phyloP scores from a whole-genome alignment of 64 coral and sea anemone genomes.

The Hydrozoanthus tunicans region DNA sequence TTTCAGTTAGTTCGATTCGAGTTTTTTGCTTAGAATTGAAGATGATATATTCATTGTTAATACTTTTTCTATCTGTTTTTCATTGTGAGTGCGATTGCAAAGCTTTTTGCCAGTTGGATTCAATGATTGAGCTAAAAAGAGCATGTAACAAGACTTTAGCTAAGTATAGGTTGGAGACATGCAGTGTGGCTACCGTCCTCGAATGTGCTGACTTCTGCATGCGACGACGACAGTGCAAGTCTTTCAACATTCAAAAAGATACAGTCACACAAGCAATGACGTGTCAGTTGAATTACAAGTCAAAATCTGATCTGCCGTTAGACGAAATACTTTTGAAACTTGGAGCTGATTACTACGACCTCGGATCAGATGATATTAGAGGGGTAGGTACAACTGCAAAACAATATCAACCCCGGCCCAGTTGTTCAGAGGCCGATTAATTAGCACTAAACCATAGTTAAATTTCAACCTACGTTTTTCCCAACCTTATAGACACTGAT shows the following conservation, averaged over 20 bases:
- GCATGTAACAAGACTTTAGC: neutral
- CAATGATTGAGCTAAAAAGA: neutral
- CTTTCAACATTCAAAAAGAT: neutral
- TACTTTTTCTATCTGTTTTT: neutral
- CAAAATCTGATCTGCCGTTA: neutral
- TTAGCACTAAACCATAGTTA: neutral
- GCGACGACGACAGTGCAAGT: conserved; percentile 5
- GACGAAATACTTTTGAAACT: neutral
- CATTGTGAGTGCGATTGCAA: neutral
- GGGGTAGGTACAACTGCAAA: neutral
- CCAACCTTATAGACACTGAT: no score
- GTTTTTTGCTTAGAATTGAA: no score
- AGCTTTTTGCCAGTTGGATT: neutral
- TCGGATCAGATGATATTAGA: neutral
- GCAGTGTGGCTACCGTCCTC: neutral
- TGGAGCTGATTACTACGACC: conserved; percentile 9
- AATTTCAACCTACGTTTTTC: neutral
- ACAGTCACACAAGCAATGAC: neutral
- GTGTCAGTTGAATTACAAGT: conserved; percentile 3
- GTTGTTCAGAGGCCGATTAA: no score
- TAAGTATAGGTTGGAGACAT: neutral
- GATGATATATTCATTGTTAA: no score
- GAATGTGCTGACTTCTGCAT: conserved; percentile 16
- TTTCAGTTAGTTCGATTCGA: no score
- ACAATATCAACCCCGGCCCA: no score